phyloP scores from a whole-genome alignment of 2,888 invertebrate genomes.

The Tenthredo mesomela region DNA sequence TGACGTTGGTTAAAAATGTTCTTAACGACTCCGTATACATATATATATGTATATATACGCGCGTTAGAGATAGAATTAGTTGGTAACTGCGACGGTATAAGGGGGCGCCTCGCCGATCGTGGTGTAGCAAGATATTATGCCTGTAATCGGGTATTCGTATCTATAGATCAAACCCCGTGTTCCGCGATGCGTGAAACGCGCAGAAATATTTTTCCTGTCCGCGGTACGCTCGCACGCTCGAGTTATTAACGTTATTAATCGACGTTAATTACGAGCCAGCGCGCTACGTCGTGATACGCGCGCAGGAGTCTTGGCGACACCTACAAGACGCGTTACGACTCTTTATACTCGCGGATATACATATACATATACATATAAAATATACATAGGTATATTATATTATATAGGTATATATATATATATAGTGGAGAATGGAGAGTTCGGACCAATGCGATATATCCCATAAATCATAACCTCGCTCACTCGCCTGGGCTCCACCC shows the following conservation, averaged over 20 bases:
- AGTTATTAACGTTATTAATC: slow-evolving; percentile 51
- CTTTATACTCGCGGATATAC: not conserved
- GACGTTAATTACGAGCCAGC: slow-evolving; percentile 48
- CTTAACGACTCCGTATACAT: not conserved
- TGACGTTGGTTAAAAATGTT: not conserved
- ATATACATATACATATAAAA: not conserved
- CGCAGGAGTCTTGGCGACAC: slow-evolving; percentile 48
- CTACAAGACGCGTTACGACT: slow-evolving; percentile 10
- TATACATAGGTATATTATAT: no score
- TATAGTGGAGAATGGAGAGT: slow-evolving; percentile 9
- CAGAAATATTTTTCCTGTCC: slow-evolving; percentile 28
- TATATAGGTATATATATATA: not conserved
- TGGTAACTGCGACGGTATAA: slow-evolving; percentile 52
- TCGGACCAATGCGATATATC: slow-evolving; percentile 38
- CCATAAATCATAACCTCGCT: slow-evolving; percentile 43
- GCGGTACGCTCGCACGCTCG: slow-evolving; percentile 40
- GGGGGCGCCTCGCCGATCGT: slow-evolving; percentile 40
- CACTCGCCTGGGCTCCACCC: slow-evolving; percentile 32
- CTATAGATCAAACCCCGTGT: slow-evolving; percentile 40
- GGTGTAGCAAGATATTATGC: not conserved
- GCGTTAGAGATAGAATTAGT: not conserved
- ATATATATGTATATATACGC: no score
- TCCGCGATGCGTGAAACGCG: slow-evolving; percentile 48
- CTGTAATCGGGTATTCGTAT: slow-evolving; percentile 40
- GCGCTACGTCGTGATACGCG: not conserved